These are phyloP conservation scores for Acanthosoma haemorrhoidale DNA, from an alignment of 2,888 invertebrate genomes.

Conservation along the genomic window DNA sequence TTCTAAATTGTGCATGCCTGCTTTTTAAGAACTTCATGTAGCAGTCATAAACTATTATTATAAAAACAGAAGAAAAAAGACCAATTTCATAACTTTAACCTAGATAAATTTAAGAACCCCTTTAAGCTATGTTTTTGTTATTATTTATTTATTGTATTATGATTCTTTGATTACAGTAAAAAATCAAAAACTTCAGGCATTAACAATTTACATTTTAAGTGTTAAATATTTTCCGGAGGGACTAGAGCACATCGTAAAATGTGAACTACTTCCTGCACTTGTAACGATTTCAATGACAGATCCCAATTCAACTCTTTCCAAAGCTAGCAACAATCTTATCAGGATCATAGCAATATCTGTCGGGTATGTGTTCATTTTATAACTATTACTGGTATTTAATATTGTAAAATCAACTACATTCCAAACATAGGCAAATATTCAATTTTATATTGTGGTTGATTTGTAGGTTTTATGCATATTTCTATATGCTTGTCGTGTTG, in stretches of 20 bases:
- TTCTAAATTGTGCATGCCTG: no score
- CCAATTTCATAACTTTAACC: no score
- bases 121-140: neutral
- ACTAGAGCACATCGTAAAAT: constrained; percentile 53
- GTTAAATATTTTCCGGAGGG: constrained; percentile 54
- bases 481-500: no score
- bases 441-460: no score
- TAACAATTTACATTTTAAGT: constrained; percentile 54
- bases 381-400: neutral
- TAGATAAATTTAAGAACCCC: neutral
- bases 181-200: constrained; percentile 44
- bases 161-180: constrained; percentile 30
- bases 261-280: constrained; percentile 51
- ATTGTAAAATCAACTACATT: no score
- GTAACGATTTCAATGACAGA: constrained; percentile 45
- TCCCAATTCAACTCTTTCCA: constrained; percentile 44
- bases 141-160: neutral
- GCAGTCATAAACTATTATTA: no score
- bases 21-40: no score
- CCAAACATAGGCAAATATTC: no score
- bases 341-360: constrained; percentile 55
- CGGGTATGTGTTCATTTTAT: constrained; percentile 46
- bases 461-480: no score
- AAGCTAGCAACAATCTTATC: constrained; percentile 52
- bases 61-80: no score